These are phyloP conservation scores for Ailurus styani DNA, from an alignment of 2,113 vertebrate genomes.

Conservation along the genomic window DNA sequence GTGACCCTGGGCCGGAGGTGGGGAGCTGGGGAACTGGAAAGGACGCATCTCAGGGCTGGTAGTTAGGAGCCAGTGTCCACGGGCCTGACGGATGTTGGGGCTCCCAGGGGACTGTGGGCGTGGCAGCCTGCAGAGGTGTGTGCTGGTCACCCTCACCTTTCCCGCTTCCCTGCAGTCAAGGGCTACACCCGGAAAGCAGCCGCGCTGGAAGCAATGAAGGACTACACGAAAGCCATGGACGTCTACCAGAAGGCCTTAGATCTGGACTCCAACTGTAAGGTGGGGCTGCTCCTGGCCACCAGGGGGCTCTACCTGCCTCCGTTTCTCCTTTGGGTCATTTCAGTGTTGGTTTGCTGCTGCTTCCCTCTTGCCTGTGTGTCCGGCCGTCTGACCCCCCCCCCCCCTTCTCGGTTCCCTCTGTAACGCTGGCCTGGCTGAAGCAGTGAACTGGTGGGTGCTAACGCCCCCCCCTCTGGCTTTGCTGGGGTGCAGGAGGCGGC, in stretches of 20 bases:
- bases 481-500: slow-evolving; percentile 84
- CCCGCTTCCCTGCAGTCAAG: slow-evolving; percentile 83
- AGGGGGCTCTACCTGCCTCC: not conserved
- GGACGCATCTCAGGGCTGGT: accelerated
- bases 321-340: not conserved
- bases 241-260: slow-evolving; percentile 93
- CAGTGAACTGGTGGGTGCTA: not conserved
- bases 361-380: not conserved
- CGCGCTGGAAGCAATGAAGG: slow-evolving; percentile 94
- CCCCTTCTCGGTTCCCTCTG: not conserved
- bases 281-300: slow-evolving; percentile 46
- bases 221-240: slow-evolving; percentile 93
- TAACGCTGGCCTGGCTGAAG: too few relatives aligned
- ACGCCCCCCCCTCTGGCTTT: accelerated
- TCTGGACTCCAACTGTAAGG: slow-evolving; percentile 91
- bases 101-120: accelerated
- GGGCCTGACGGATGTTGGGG: accelerated
- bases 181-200: slow-evolving; percentile 93
- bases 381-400: too few relatives aligned
- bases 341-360: accelerated
- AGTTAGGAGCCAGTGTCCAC: not conserved
- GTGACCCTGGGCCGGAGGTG: not conserved
- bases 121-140: accelerated
- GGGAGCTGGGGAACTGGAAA: too few relatives aligned
- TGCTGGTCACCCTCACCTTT: not conserved